phyloP scores from a whole-genome alignment of 1,140 invertebrate genomes.

The Probaryconus sp. region DNA sequence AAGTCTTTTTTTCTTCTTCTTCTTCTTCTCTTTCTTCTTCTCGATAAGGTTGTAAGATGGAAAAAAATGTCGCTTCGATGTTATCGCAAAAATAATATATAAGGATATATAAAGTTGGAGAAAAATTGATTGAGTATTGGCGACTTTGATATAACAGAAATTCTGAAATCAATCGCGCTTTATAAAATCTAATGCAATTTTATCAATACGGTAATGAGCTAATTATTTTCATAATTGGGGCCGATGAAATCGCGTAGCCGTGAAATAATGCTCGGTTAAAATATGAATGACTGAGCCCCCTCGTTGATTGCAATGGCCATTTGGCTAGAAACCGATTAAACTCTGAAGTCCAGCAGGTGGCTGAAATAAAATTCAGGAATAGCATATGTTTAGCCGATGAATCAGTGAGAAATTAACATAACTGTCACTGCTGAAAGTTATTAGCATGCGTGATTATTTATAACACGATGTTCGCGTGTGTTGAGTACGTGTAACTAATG shows the following conservation, averaged over 20 bases:
- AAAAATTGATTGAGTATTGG: no score
- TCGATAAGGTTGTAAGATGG: no score
- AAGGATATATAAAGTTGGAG: no score
- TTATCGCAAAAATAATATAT: no score
- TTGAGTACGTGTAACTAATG: slow-evolving; percentile 38
- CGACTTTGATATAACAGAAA: no score
- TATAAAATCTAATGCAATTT: slow-evolving; percentile 16
- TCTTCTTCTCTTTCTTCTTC: no score
- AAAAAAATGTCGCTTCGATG: no score
- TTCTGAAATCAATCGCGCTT: no score
- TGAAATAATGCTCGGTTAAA: neutral
- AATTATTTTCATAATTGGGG: slow-evolving; percentile 26
- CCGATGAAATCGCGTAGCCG: neutral
- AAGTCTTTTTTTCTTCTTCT: no score
- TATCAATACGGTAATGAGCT: slow-evolving; percentile 33
- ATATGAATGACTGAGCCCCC: slow-evolving; percentile 7
- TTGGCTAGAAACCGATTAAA: slow-evolving; percentile 29
- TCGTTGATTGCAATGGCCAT: slow-evolving; percentile 17
- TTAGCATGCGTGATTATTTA: slow-evolving; percentile 69
- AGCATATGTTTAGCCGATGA: slow-evolving; percentile 75
- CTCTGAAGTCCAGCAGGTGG: slow-evolving; percentile 70
- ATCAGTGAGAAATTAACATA: slow-evolving; percentile 76
- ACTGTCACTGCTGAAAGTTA: slow-evolving; percentile 68
- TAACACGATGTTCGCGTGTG: slow-evolving; percentile 25
- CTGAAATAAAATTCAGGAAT: slow-evolving; percentile 65